These are phyloP conservation scores for Hydraecia micacea DNA, from an alignment of 2,888 invertebrate genomes.

Conservation along the genomic window DNA sequence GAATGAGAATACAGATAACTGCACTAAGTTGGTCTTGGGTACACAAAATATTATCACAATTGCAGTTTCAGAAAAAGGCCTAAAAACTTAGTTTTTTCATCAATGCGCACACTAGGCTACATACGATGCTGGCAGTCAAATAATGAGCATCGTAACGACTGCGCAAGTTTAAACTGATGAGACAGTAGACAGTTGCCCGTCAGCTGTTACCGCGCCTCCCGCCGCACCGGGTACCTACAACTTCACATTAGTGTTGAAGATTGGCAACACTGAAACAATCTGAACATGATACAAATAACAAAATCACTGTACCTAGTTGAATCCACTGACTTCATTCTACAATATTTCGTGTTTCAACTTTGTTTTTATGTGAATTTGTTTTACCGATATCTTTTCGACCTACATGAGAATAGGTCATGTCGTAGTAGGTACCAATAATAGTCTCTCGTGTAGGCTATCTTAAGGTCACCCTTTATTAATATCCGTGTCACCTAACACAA, in stretches of 20 bases:
- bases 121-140: neutral
- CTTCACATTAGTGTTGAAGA: neutral
- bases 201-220: neutral
- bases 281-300: neutral
- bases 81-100: neutral
- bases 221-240: neutral
- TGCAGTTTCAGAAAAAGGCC: neutral
- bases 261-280: neutral
- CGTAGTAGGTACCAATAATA: neutral
- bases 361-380: neutral
- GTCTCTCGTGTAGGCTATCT: neutral
- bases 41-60: neutral
- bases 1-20: neutral
- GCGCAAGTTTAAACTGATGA: neutral
- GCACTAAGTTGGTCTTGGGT: neutral
- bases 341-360: neutral
- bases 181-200: neutral
- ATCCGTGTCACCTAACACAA: neutral
- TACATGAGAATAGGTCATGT: neutral
- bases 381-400: neutral
- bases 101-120: neutral
- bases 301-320: neutral
- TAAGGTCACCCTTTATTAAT: constrained; percentile 14
- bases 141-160: neutral
- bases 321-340: neutral